Base-by-base conservation (phyloP, 2,113 vertebrate genomes). In the Grammomys dolichurus region DNA sequence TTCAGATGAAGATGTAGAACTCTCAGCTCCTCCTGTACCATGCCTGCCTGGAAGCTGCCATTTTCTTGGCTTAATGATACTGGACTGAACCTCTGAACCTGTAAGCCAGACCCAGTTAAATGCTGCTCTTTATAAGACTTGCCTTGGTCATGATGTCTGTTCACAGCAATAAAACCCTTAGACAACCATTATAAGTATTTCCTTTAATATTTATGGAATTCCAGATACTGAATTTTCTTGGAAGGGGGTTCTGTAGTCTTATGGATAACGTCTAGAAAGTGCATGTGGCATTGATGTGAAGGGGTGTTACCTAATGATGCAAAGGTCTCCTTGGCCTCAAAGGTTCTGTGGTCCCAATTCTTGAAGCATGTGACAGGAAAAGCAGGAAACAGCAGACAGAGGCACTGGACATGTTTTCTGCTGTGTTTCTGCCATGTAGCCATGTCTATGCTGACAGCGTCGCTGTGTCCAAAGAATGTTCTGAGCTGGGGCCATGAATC, bases 401-500 rank as follows among this genome's bases (percentile, higher is more conserved):
- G 40, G 93, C 22, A 2, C 70, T 80, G 26, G 81, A 0, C 43
- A 84, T 28, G 43, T 69, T 91, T 97, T 72, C 60, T 93, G 1
- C 28, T 33, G 0, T 85, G 89, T 36, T 58, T 90, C 20, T 82
- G 87, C 17, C 9, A 26, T 6, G 33, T 0, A n/a, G 91, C 48
- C 28, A 93, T 86, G 85, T 28, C 58, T 72, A 0, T 94, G 90
- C 96, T 26, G 8, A 82, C 73, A 78, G 58, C 90, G 92, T 4
- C 88, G 31, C 65, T 31, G 6, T 76, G 89, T 46, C 1, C 77
- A 92, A 77, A 65, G 69, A 93, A 91, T 60, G 89, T 36, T 86
- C 65, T 67, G 40, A 78, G 56, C 72, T 97, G 67, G 11, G 28
- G 24, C 73, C 78, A 80, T 84, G 80, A 95, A 96, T 94, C 78